Evolutionary conservation across 2,797 vertebrate species (phyloP).

Genomic region (Macroramphosus scolopax): DNA sequence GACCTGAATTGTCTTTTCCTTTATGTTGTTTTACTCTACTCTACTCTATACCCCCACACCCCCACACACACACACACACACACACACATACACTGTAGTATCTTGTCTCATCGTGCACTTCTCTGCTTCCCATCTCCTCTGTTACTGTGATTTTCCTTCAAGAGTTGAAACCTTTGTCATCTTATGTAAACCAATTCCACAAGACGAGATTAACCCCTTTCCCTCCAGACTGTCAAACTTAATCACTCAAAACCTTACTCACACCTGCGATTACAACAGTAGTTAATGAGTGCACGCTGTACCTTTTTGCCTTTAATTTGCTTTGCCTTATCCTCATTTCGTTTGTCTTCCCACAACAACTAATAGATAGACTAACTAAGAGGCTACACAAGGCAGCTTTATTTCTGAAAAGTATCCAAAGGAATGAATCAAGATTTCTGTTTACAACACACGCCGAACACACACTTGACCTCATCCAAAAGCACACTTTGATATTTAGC

Average conservation of each 20-base stretch:
- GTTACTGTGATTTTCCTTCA: slow-evolving; percentile 28
- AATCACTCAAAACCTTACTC: slow-evolving; percentile 42
- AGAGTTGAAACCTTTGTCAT: slow-evolving; percentile 31
- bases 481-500: background rate
- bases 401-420: too few relatives aligned
- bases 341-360: background rate
- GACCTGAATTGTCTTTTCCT: too few relatives aligned
- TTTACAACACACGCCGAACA: too few relatives aligned
- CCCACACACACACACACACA: too few relatives aligned
- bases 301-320: background rate
- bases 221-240: slow-evolving; percentile 49
- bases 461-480: too few relatives aligned
- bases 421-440: too few relatives aligned
- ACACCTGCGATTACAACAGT: background rate
- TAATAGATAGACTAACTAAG: background rate
- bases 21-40: too few relatives aligned
- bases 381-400: too few relatives aligned
- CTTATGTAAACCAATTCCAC: slow-evolving; percentile 30
- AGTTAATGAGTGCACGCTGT: slow-evolving; percentile 1
- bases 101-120: too few relatives aligned
- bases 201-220: slow-evolving; percentile 62
- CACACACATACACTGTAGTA: too few relatives aligned
- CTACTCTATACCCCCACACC: too few relatives aligned
- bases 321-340: too few relatives aligned
- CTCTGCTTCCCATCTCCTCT: background rate